A percentile compares a stretch with the other conserved stretches of the same genome.
Evolutionary conservation across 2,888 invertebrate species (phyloP).

Genomic region (Pomacea canaliculata): DNA sequence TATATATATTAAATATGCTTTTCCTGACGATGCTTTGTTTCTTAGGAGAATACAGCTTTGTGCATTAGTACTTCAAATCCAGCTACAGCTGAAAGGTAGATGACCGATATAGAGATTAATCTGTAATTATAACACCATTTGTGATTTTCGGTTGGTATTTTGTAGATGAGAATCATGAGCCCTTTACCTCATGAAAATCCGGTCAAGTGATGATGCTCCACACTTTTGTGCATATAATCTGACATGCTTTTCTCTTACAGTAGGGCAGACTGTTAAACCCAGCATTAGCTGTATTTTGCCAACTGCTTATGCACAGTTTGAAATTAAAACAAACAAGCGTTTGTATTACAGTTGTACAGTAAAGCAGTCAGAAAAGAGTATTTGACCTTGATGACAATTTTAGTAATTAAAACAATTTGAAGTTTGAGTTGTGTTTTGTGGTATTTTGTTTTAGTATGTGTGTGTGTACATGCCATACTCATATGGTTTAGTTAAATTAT

Average conservation of each 20-base stretch:
- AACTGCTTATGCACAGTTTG: constrained; percentile 30
- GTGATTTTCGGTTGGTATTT: constrained; percentile 3
- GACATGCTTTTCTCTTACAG: constrained; percentile 15
- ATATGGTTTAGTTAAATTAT: too few species aligned
- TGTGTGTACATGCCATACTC: background rate
- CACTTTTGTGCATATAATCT: constrained; percentile 6
- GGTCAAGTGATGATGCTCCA: constrained; percentile 8
- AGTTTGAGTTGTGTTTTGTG: constrained; percentile 16
- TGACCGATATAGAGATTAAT: background rate
- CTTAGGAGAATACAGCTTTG: background rate
- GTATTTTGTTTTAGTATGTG: constrained; percentile 3
- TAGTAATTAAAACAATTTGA: constrained; percentile 25
- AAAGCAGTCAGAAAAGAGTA: constrained; percentile 23
- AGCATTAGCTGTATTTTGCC: constrained; percentile 29
- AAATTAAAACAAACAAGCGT: constrained; percentile 9
- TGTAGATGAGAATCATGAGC: constrained; percentile 7
- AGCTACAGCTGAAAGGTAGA: constrained; percentile 15
- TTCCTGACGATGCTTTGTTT: too few species aligned
- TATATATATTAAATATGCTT: too few species aligned
- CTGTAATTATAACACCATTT: background rate
- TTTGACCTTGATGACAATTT: constrained; percentile 24
- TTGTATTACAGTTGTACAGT: constrained; percentile 19
- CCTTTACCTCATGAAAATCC: constrained; percentile 3
- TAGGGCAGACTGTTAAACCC: constrained; percentile 24
- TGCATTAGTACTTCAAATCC: constrained; percentile 1